Evolutionary conservation across 2,797 vertebrate genomes (phyloP).

Genomic region (Enteromius trimaculatus): DNA sequence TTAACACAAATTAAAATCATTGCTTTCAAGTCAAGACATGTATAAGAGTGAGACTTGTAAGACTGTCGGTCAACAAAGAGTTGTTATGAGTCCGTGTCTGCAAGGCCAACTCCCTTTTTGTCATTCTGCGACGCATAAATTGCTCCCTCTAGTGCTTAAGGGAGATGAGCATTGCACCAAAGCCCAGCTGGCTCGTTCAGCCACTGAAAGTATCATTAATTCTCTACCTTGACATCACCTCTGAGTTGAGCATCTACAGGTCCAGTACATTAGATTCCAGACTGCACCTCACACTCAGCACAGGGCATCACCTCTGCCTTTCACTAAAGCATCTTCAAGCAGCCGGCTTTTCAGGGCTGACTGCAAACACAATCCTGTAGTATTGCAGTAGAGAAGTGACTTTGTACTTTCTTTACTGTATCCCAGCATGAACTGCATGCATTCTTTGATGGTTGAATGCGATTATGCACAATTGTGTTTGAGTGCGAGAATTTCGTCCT

Average conservation of each 20-base stretch:
- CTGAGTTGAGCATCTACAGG: conserved; percentile 24
- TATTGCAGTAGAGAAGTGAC: background rate
- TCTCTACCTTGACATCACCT: conserved; percentile 35
- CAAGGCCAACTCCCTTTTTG: conserved; percentile 38
- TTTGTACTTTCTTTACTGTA: background rate
- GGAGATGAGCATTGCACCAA: conserved; percentile 49
- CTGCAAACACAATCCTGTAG: background rate
- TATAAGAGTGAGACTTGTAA: conserved; percentile 22
- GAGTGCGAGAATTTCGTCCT: background rate
- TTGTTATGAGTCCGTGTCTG: conserved; percentile 20
- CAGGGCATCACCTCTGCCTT: background rate
- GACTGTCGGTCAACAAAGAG: conserved; percentile 4
- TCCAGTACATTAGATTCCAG: background rate
- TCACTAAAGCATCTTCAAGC: conserved; percentile 18
- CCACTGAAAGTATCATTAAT: conserved; percentile 25
- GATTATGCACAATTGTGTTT: background rate
- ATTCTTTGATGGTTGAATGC: background rate
- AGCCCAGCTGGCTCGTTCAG: conserved; percentile 19
- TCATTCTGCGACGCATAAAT: conserved; percentile 63
- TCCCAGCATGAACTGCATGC: background rate
- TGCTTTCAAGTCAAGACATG: conserved; percentile 5
- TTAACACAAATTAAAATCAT: conserved; percentile 12
- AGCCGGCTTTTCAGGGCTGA: conserved; percentile 6
- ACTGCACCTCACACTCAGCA: background rate
- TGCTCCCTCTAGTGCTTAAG: conserved; percentile 77